Evolutionary conservation across 2,888 invertebrate genomes (phyloP).

Genomic region (Ennomos quercinarius): DNA sequence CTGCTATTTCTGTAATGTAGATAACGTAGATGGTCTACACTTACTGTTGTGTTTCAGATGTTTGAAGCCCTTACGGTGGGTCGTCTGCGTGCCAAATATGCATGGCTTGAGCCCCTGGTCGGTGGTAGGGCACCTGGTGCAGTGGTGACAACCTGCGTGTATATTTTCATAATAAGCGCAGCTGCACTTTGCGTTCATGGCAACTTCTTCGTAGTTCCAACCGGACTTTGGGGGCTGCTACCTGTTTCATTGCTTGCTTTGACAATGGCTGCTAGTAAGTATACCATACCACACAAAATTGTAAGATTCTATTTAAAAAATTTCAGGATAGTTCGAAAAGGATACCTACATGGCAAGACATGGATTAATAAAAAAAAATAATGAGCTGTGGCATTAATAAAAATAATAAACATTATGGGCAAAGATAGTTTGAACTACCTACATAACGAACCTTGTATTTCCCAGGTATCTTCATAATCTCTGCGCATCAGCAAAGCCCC

Average conservation of each 20-base stretch:
- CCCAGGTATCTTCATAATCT: conserved; percentile 89
- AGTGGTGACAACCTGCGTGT: conserved; percentile 90
- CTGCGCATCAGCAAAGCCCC: conserved; percentile 91
- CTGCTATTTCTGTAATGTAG: conserved; percentile 1
- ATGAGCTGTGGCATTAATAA: no score
- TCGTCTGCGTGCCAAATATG: conserved; percentile 89
- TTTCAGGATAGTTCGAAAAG: background rate
- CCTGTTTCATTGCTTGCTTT: conserved; percentile 59
- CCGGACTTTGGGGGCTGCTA: conserved; percentile 88
- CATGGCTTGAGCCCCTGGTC: conserved; percentile 90
- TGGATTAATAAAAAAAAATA: no score
- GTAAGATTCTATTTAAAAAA: no score
- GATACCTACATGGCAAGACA: no score
- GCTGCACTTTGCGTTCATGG: conserved; percentile 89
- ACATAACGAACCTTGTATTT: conserved; percentile 7
- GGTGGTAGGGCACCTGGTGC: conserved; percentile 91
- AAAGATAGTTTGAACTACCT: no score
- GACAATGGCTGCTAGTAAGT: conserved; percentile 30
- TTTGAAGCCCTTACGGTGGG: conserved; percentile 89
- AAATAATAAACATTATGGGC: no score
- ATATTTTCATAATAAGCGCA: conserved; percentile 88
- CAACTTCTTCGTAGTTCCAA: conserved; percentile 83
- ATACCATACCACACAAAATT: background rate
- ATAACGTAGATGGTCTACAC: no score
- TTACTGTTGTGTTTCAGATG: conserved; percentile 63